Evolutionary conservation across 2,888 invertebrate species (phyloP), one percentile per base, ranked within the genome.

Genomic region (Chrysodeixis includens): DNA sequence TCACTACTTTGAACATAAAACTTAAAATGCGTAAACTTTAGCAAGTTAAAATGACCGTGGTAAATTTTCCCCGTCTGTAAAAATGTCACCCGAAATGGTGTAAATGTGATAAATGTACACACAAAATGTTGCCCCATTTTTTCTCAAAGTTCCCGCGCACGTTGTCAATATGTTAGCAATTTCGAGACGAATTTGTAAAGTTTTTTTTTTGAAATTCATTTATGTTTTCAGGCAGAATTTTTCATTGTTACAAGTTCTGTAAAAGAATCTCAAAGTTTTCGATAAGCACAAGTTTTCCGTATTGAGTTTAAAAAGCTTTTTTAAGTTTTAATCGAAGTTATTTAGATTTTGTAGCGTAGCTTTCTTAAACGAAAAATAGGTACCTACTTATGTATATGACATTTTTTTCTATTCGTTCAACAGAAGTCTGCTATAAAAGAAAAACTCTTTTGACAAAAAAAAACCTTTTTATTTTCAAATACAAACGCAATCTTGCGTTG

Each of bases 31-130:
- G 0, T 0, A 49, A 58, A 49, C 22, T 5, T 18, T 14, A 0
- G 0, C 7, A 35, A 35, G 10, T 59, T 35, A 18, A 59, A 51
- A 58, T 35, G 9, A 52, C 59, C 35, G 52, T 52, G n/a, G 10
- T n/a, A 16, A 59, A 51, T 65, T 53, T 2, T 22, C 5, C 46
- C 14, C 0, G 49, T 32, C n/a, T 58, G 8, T 12, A 56, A 59
- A 49, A 76, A 54, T 51, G 30, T 10, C n/a, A 26, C 0, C 35
- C 62, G 58, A 54, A 76, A 73, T 76, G 58, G 67, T 59, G 73
- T 35, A 56, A 56, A 66, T 66, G 56, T 72, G 61, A 76, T 73
- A 59, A 32, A 72, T 12, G 7, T 1, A 2, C 2, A 18, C n/a
- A 32, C 20, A 32, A 12, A 14, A 9, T 5, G 30, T 22, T 1